Conservation (phyloP, 2,888 invertebrate species). For the Euplexia lucipara region DNA sequence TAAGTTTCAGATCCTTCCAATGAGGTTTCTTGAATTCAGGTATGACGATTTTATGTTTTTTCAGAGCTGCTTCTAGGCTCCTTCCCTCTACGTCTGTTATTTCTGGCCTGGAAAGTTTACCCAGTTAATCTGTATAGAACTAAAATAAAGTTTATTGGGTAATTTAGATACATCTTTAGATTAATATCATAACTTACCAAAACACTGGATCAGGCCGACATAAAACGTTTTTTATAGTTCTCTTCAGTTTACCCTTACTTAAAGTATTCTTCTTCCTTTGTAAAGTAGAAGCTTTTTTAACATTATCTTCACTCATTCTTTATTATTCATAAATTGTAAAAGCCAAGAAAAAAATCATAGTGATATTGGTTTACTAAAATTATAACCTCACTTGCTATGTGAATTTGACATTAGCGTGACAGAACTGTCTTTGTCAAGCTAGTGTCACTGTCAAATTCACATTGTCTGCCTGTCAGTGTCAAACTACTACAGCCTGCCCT, state of each 20-base stretch:
- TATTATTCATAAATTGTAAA: not conserved
- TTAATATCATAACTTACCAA: slow-evolving; percentile 75
- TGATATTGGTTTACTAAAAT: too few relatives aligned
- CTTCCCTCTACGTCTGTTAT: slow-evolving; percentile 72
- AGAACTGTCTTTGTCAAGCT: too few relatives aligned
- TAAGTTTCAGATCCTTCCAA: slow-evolving; percentile 82
- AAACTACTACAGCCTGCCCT: too few relatives aligned
- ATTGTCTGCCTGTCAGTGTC: too few relatives aligned
- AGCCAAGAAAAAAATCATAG: too few relatives aligned
- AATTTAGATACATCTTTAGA: not conserved
- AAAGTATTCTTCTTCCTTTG: slow-evolving; percentile 78
- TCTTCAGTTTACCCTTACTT: slow-evolving; percentile 85
- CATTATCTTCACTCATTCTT: slow-evolving; percentile 14
- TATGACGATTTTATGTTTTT: slow-evolving; percentile 75
- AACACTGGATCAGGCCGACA: slow-evolving; percentile 82
- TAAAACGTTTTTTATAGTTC: slow-evolving; percentile 85
- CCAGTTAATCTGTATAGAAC: not conserved
- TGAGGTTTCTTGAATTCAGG: slow-evolving; percentile 80
- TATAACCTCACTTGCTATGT: too few relatives aligned
- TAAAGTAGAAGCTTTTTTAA: slow-evolving; percentile 78
- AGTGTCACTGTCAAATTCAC: too few relatives aligned
- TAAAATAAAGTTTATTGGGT: not conserved
- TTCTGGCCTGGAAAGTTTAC: slow-evolving; percentile 74
- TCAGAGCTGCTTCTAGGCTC: slow-evolving; percentile 68
- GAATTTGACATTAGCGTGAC: too few relatives aligned